Evolutionary conservation across 1,140 invertebrate genomes (phyloP).

Genomic region (Nylanderia fulva): DNA sequence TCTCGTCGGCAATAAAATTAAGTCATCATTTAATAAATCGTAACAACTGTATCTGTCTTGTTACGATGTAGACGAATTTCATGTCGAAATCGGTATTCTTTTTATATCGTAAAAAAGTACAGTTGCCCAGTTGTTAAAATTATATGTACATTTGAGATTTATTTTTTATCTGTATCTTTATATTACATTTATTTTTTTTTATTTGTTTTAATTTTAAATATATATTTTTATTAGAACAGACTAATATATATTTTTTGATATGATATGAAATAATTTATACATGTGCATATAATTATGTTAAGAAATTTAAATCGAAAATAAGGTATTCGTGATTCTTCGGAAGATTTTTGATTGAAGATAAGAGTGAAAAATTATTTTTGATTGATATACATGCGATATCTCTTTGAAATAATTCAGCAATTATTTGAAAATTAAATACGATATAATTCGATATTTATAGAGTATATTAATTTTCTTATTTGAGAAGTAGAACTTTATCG

Average conservation of each 20-base stretch:
- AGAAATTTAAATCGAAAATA: background rate
- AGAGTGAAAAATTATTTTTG: background rate
- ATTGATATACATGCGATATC: background rate
- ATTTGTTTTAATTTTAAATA: too few relatives aligned
- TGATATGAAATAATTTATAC: background rate
- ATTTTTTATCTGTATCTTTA: background rate
- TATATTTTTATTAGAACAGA: too few relatives aligned
- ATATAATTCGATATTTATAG: background rate
- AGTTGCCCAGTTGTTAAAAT: background rate
- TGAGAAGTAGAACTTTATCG: background rate
- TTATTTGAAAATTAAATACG: background rate
- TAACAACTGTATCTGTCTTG: slow-evolving; percentile 46
- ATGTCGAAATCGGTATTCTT: slow-evolving; percentile 55
- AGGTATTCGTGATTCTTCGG: background rate
- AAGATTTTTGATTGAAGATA: background rate
- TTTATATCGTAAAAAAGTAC: background rate
- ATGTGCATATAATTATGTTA: background rate
- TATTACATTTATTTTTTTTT: background rate
- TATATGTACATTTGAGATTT: background rate
- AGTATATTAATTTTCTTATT: background rate
- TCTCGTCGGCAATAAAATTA: slow-evolving; percentile 66
- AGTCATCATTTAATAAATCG: slow-evolving; percentile 71
- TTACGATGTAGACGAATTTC: slow-evolving; percentile 22
- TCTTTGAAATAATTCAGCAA: slow-evolving; percentile 7
- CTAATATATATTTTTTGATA: background rate